Percentiles rank a stretch among this genome's conserved stretches.
These are phyloP conservation scores for Grapholita molesta DNA, from an alignment of 1,140 invertebrate genomes.

Conservation along the genomic window DNA sequence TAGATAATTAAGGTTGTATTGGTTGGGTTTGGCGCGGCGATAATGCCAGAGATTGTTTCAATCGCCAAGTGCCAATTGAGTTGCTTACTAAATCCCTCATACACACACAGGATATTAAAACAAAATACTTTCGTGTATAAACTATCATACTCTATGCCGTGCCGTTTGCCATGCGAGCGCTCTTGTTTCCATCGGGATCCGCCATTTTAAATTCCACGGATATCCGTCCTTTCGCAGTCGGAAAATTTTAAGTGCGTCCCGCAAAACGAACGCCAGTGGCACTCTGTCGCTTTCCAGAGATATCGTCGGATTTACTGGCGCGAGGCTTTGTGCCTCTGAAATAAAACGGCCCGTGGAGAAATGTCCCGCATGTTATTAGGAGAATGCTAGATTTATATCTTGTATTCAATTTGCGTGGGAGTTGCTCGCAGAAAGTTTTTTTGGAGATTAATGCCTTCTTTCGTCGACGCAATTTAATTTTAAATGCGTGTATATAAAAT, in stretches of 20 bases:
- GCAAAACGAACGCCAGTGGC: conserved; percentile 46
- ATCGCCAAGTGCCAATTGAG: too few species aligned
- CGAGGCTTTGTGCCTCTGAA: conserved; percentile 61
- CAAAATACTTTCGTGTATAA: too few species aligned
- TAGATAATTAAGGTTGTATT: too few species aligned
- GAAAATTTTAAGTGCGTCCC: conserved; percentile 58
- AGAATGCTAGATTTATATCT: conserved; percentile 67
- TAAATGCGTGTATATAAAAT: background rate
- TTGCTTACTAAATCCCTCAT: too few species aligned
- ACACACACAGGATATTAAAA: too few species aligned
- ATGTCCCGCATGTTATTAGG: conserved; percentile 66
- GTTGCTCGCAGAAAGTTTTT: conserved; percentile 39
- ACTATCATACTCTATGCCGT: background rate
- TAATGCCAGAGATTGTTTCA: too few species aligned
- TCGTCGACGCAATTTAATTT: background rate
- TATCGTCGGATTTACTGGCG: conserved; percentile 65
- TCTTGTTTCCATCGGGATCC: conserved; percentile 41
- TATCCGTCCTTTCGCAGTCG: conserved; percentile 46
- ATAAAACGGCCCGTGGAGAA: conserved; percentile 70
- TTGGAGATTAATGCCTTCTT: conserved; percentile 26
- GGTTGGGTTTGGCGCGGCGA: too few species aligned
- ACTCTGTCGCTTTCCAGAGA: conserved; percentile 59
- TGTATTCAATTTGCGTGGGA: conserved; percentile 68
- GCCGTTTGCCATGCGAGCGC: conserved; percentile 7
- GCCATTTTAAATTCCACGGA: conserved; percentile 50